Evolutionary conservation across 2,113 vertebrate genomes (phyloP), one percentile per base, ranked within the genome.

Genomic region (Hassar affinis): DNA sequence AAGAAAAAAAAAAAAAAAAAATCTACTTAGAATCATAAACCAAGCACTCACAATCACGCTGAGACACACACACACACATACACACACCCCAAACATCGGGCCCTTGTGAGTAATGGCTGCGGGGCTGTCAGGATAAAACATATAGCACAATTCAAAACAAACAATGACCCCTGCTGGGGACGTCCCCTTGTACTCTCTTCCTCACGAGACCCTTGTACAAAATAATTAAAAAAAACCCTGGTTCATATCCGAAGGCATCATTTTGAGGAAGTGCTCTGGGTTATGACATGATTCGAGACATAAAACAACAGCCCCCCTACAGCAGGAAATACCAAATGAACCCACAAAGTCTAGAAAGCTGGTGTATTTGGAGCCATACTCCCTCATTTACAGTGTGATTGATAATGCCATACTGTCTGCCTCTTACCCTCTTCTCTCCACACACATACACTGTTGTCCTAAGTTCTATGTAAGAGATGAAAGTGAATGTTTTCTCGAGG

Each of bases 81-180:
- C 2, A 51, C 59, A 81, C 27, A 79, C 22, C 69, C 62, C 38
- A 25, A 85, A 9, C 64, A 66, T 57, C 49, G 62, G 25, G 47
- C 69, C 61, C 15, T 17, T 1, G 22, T 42, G 61, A 66, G 20
- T 42, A 68, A 78, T n/a, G 78, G 10, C 74, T 68, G 15, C 18
- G 45, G 20, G 56, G 56, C 57, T 66, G 45, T 68, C 25, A 77
- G 80, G 4, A 22, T 30, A 81, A 61, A 72, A 86, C 78, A 61
- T 52, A 76, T 33, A 80, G 62, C 30, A 20, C 72, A 75, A 75
- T 3, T 52, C 80, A 84, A 86, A 81, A 84, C 71, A 86, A 78
- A 84, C 62, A 81, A 72, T 47, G 68, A 84, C 45, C 52, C 79
- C 61, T 61, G 38, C 57, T 79, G 59, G 77, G 78, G 54, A 59